Evolutionary conservation across 2,888 invertebrate species (phyloP).

Genomic region (Muscina levida): DNA sequence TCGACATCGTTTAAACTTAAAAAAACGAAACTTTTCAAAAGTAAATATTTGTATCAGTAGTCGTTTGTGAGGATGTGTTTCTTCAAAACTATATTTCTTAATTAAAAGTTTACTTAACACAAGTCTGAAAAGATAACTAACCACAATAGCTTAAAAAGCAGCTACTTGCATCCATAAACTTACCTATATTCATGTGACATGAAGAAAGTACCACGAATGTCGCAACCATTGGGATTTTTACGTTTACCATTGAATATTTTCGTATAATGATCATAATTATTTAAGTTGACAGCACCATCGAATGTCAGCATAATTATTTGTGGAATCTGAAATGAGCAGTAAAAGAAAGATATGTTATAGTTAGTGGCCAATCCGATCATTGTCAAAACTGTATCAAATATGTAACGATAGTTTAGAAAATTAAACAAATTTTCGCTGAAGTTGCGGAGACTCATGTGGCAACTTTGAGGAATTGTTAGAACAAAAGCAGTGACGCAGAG

Average conservation of each 20-base stretch:
- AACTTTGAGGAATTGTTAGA: too few species aligned
- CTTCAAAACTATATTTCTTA: not conserved
- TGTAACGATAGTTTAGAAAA: too few species aligned
- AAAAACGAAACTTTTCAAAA: conserved; percentile 3
- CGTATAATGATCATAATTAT: conserved; percentile 93
- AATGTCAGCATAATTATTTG: conserved; percentile 96
- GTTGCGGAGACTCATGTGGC: too few species aligned
- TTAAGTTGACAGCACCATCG: conserved; percentile 95
- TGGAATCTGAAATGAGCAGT: conserved; percentile 85
- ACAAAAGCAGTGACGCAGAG: too few species aligned
- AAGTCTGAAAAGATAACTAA: not conserved
- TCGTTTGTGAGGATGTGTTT: not conserved
- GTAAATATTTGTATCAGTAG: not conserved
- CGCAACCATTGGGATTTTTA: conserved; percentile 93
- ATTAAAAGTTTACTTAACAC: conserved; percentile 34
- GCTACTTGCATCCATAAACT: conserved; percentile 69
- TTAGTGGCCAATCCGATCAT: too few species aligned
- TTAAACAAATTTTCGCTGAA: too few species aligned
- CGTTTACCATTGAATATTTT: conserved; percentile 90
- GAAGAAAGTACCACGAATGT: conserved; percentile 95
- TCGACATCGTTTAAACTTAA: not conserved
- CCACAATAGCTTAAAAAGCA: not conserved
- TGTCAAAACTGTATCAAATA: too few species aligned
- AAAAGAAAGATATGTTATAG: conserved; percentile 37
- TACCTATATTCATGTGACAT: conserved; percentile 91